Conservation (phyloP, 1,140 invertebrate species). For the Lucilia cuprina region DNA sequence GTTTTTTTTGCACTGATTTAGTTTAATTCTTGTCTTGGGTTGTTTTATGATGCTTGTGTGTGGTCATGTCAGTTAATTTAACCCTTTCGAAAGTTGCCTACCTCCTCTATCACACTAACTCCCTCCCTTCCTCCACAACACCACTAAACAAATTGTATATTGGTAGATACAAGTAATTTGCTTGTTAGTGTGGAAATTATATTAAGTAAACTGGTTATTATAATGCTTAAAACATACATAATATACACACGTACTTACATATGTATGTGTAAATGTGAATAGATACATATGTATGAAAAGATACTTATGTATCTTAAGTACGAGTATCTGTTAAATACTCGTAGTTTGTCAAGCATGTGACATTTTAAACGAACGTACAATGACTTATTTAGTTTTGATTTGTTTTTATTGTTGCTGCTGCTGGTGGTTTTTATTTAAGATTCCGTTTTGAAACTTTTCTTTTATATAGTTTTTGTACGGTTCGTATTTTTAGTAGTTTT, state of each 20-base stretch:
- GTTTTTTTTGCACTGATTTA: not conserved
- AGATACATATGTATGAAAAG: too few species aligned
- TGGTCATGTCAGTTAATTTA: constrained; percentile 13
- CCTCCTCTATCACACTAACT: not conserved
- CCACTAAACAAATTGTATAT: not conserved
- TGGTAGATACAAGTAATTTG: not conserved
- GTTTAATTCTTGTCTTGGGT: not conserved
- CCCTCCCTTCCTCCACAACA: not conserved
- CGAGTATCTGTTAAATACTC: not conserved
- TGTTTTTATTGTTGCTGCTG: too few species aligned
- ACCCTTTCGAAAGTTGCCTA: not conserved
- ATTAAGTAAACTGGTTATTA: not conserved
- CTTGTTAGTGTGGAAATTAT: not conserved
- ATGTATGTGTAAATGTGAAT: not conserved
- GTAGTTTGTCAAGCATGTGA: constrained; percentile 31
- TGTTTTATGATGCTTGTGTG: not conserved
- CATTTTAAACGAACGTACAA: constrained; percentile 32
- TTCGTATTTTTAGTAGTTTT: not conserved
- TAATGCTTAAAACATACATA: not conserved
- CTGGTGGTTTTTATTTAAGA: not conserved
- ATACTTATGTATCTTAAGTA: too few species aligned
- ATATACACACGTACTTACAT: not conserved
- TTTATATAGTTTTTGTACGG: not conserved
- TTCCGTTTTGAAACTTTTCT: constrained; percentile 23
- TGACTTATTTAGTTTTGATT: constrained; percentile 8